Base-by-base conservation (phyloP, 2,888 invertebrate genomes). In the Drosophila niveifrons region DNA sequence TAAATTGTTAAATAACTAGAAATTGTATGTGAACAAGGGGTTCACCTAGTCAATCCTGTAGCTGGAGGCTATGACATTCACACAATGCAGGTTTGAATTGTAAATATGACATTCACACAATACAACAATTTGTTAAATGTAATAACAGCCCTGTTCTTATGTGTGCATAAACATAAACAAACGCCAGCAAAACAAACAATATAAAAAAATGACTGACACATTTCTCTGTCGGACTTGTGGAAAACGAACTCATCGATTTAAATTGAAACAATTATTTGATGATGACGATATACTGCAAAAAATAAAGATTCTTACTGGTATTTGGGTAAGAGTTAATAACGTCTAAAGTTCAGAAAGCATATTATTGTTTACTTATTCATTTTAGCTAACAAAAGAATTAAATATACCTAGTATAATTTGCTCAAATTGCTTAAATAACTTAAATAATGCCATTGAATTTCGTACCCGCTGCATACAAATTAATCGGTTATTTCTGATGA, bases 171-270 rank as follows among this genome's bases (percentile, higher is more conserved):
- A 36, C 9, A 56, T 46, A 39, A 73, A 73, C 58, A 63, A 57
- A 56, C n/a, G 2, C 11, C 18, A 29, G n/a, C 48, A 10, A 15
- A 13, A 13, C 8, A 68, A 34, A 43, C 9, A 23, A 44, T 56
- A 78, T 78, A 34, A 29, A 10, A 23, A 44, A 58, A 78, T 78
- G 80, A 55, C 57, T 1, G 13, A 48, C 4, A 23, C 23, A 63
- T 41, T 44, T 34, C 51, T 34, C n/a, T 78, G 78, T 39, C 64
- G 79, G 41, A 66, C 71, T 31, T 78, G 78, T 44, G 71, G 70
- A 3, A 51, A 75, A 31, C 48, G n/a, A 10, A 43, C 39, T 7
- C n/a, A 61, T 18, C 18, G 56, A 17, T 18, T 15, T 6, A 58
- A 29, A 13, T 29, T 58, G 4, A 57, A 48, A 13, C 46, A 63